Percentiles rank a stretch among this genome's conserved stretches.
phyloP scores from a whole-genome alignment of 1,140 invertebrate species.

The Himalopsyche phryganea region DNA sequence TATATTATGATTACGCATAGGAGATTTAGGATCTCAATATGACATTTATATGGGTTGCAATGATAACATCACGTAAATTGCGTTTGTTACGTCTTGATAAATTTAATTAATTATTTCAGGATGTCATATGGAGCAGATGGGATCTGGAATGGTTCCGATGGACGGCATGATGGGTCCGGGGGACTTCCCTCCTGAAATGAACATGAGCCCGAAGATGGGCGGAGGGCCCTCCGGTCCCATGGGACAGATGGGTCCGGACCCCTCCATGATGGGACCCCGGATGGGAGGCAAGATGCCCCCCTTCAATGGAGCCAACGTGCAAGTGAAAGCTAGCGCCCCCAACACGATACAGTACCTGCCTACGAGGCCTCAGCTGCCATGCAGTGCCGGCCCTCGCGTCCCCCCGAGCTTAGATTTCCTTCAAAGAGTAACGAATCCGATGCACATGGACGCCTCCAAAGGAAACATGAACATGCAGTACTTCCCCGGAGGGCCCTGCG shows the following conservation, averaged over 20 bases:
- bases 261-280: slow-evolving; percentile 47
- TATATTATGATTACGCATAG: too few species aligned
- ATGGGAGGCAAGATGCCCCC: slow-evolving; percentile 61
- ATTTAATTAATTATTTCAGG: slow-evolving; percentile 35
- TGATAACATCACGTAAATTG: too few species aligned
- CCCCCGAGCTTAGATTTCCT: slow-evolving; percentile 90
- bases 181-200: slow-evolving; percentile 56
- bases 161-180: slow-evolving; percentile 50
- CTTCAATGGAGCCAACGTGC: slow-evolving; percentile 80
- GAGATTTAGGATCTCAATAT: too few species aligned
- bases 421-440: slow-evolving; percentile 79
- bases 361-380: slow-evolving; percentile 74
- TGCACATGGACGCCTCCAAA: slow-evolving; percentile 68
- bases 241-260: slow-evolving; percentile 48
- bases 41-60: too few species aligned
- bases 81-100: too few species aligned
- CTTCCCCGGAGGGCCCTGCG: slow-evolving; percentile 57
- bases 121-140: slow-evolving; percentile 56
- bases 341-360: slow-evolving; percentile 98
- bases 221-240: slow-evolving; percentile 53
- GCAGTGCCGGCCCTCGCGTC: slow-evolving; percentile 63
- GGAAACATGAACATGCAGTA: slow-evolving; percentile 71
- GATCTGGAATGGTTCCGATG: slow-evolving; percentile 47
- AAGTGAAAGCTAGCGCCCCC: slow-evolving; percentile 93
- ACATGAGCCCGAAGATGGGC: slow-evolving; percentile 56